Evolutionary conservation across 2,797 vertebrate species (phyloP).

Genomic region (Dallia pectoralis): DNA sequence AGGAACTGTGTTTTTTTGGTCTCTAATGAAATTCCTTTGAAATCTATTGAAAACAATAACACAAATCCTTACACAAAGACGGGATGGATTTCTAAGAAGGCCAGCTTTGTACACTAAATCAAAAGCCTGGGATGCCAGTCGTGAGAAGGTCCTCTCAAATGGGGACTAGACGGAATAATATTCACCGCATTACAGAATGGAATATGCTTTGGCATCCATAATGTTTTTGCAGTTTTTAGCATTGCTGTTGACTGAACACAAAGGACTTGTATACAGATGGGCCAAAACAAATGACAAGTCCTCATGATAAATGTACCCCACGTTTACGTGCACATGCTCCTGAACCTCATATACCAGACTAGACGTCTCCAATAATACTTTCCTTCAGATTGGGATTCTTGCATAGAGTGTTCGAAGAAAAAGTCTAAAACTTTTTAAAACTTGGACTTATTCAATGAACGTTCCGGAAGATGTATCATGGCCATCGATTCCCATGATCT

Average conservation of each 20-base stretch:
- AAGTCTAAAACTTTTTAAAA: not conserved
- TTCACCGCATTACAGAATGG: not conserved
- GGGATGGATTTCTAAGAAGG: slow-evolving; percentile 43
- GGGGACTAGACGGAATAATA: not conserved
- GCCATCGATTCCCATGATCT: not conserved
- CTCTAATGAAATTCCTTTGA: slow-evolving; percentile 60
- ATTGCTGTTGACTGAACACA: not conserved
- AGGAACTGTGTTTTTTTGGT: slow-evolving; percentile 48
- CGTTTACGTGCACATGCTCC: slow-evolving; percentile 56
- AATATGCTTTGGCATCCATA: not conserved
- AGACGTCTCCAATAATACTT: slow-evolving; percentile 42
- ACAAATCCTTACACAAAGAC: slow-evolving; percentile 73
- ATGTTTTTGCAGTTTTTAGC: no score
- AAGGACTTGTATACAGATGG: slow-evolving; percentile 12
- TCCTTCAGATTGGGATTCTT: no score
- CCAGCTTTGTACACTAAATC: slow-evolving; percentile 65
- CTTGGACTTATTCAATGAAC: not conserved
- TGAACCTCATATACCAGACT: slow-evolving; percentile 11
- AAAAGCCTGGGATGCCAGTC: slow-evolving; percentile 60
- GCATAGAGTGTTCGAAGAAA: not conserved
- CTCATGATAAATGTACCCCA: not conserved
- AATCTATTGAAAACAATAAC: slow-evolving; percentile 73
- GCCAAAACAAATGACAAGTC: slow-evolving; percentile 37
- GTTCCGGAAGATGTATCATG: not conserved
- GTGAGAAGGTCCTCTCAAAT: slow-evolving; percentile 28